Evolutionary conservation across 2,888 invertebrate species (phyloP).

Genomic region (Onchidella celtica): DNA sequence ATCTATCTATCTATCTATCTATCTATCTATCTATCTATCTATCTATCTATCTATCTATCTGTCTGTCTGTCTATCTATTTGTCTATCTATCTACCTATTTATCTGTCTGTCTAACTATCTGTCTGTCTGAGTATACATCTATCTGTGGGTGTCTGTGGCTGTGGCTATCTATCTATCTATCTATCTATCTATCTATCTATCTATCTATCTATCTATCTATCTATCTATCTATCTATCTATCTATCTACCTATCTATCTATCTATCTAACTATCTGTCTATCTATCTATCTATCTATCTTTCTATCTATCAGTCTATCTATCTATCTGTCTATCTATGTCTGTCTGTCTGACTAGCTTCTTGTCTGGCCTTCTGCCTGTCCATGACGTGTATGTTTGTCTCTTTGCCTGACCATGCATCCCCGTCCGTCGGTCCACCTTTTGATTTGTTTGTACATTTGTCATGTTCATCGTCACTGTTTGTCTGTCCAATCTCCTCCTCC

Average conservation of each 20-base stretch:
- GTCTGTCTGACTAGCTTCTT: too few species aligned
- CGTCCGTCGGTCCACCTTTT: neutral
- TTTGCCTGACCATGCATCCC: neutral
- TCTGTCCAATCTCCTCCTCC: neutral
- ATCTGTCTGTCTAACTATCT: too few species aligned
- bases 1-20: neutral
- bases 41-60: too few species aligned
- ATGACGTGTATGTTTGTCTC: neutral
- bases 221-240: constrained; percentile 9
- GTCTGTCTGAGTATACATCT: too few species aligned
- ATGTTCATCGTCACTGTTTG: too few species aligned
- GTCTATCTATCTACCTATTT: too few species aligned
- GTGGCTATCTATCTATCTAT: constrained; percentile 31
- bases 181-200: neutral
- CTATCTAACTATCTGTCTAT: too few species aligned
- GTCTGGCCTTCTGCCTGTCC: neutral
- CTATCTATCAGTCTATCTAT: constrained; percentile 14
- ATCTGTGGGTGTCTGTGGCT: neutral
- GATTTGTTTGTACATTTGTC: neutral
- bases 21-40: constrained; percentile 19
- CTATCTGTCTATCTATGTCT: too few species aligned
- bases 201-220: constrained; percentile 25
- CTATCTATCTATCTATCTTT: constrained; percentile 31
- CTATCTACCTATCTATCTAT: too few species aligned
- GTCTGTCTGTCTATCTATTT: too few species aligned